A percentile compares a stretch with the other conserved stretches of the same genome.
Conservation (phyloP, 1,140 invertebrate genomes). For the Oreohelix idahoensis region DNA sequence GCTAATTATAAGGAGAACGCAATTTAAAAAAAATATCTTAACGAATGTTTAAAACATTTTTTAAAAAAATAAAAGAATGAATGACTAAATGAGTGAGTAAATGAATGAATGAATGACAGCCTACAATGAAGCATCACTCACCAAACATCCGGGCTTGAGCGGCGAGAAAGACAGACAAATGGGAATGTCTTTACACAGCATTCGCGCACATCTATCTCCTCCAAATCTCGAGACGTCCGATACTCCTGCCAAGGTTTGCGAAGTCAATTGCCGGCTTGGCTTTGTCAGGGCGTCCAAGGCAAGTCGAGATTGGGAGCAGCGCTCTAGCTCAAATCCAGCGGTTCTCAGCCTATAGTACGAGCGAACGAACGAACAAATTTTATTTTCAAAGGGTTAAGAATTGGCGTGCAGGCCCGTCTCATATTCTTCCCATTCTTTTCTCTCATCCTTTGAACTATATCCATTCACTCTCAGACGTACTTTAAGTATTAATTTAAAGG, state of each 20-base stretch:
- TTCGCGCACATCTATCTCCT: neutral
- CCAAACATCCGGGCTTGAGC: neutral
- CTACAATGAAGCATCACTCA: slow-evolving; percentile 15
- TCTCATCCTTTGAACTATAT: too few relatives aligned
- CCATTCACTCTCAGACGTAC: too few relatives aligned
- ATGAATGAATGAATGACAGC: neutral
- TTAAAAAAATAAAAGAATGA: neutral
- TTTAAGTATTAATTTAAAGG: too few relatives aligned
- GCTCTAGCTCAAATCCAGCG: neutral
- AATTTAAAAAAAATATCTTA: too few relatives aligned
- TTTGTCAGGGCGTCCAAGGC: neutral
- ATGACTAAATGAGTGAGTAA: too few relatives aligned
- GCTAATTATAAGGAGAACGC: too few relatives aligned
- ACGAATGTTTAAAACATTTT: too few relatives aligned
- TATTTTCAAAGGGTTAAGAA: too few relatives aligned
- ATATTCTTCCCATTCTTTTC: too few relatives aligned
- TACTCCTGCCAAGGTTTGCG: neutral
- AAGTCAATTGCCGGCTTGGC: slow-evolving; percentile 9
- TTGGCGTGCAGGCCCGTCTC: too few relatives aligned
- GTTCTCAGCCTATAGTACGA: too few relatives aligned
- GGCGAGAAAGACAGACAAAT: neutral
- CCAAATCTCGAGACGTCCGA: neutral
- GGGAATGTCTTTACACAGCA: neutral
- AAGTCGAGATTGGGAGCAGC: neutral
- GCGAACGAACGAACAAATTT: too few relatives aligned